These are phyloP conservation scores for Lasioglossum zephyrum DNA, from an alignment of 2,888 invertebrate species.

Conservation along the genomic window DNA sequence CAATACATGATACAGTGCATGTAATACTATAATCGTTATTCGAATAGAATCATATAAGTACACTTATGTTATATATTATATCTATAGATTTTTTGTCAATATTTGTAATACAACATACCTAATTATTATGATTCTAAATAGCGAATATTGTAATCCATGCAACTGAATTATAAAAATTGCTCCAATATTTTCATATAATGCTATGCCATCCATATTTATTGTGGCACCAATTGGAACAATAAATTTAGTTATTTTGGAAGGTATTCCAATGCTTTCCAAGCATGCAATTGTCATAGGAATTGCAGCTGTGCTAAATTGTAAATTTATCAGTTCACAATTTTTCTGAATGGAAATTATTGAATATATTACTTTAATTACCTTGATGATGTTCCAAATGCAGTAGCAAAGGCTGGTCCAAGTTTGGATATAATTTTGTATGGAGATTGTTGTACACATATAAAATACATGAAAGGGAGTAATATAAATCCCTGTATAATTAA, in stretches of 20 bases:
- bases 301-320: slow-evolving; percentile 91
- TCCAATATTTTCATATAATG: slow-evolving; percentile 98
- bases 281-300: slow-evolving; percentile 98
- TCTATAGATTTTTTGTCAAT: background rate
- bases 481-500: slow-evolving; percentile 96
- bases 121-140: slow-evolving; percentile 95
- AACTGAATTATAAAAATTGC: slow-evolving; percentile 99
- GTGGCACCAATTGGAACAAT: slow-evolving; percentile 99
- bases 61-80: background rate
- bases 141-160: slow-evolving; percentile 91
- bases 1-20: slow-evolving; percentile 98
- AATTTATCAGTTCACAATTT: slow-evolving; percentile 44
- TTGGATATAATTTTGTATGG: slow-evolving; percentile 92
- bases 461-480: slow-evolving; percentile 94
- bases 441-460: slow-evolving; percentile 91
- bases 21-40: slow-evolving; percentile 89
- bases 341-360: background rate
- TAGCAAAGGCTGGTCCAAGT: slow-evolving; percentile 96
- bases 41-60: slow-evolving; percentile 51
- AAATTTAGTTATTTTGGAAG: slow-evolving; percentile 96
- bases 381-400: slow-evolving; percentile 98
- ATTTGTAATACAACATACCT: slow-evolving; percentile 87
- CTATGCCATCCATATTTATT: slow-evolving; percentile 99
- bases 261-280: slow-evolving; percentile 95
- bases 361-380: slow-evolving; percentile 72